Percentiles rank a stretch among this genome's conserved stretches.
Evolutionary conservation across 2,888 invertebrate genomes (phyloP).

Genomic region (Tachina grossa): DNA sequence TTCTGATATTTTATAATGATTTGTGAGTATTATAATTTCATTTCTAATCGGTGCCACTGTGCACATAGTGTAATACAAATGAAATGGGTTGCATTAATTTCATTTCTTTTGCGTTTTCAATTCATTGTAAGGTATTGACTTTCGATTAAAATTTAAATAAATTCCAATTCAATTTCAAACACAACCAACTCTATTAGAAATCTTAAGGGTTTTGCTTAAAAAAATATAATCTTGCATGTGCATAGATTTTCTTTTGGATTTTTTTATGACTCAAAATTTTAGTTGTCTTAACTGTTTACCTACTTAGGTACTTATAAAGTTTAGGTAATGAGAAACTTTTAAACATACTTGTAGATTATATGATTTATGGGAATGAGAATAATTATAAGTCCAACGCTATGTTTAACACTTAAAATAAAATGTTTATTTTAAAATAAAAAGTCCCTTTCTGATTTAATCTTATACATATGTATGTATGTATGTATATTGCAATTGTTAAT

Average conservation of each 20-base stretch:
- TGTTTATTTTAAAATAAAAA: neutral
- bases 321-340: neutral
- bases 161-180: slow-evolving; percentile 1
- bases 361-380: neutral
- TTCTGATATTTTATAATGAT: no score
- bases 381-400: no score
- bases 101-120: neutral
- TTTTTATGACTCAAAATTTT: neutral
- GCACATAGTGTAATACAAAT: neutral
- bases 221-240: neutral
- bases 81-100: neutral
- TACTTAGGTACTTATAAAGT: neutral
- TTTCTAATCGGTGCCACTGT: neutral
- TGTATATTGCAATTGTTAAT: neutral
- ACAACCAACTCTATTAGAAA: neutral
- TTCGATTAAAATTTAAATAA: neutral
- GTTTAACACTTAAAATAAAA: neutral
- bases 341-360: neutral
- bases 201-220: neutral
- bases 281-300: no score
- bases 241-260: neutral
- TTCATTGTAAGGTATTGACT: neutral
- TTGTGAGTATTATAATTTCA: neutral
- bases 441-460: neutral
- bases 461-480: no score